Conservation (phyloP, 1,140 invertebrate species). For the Neomicropteryx cornuta region DNA sequence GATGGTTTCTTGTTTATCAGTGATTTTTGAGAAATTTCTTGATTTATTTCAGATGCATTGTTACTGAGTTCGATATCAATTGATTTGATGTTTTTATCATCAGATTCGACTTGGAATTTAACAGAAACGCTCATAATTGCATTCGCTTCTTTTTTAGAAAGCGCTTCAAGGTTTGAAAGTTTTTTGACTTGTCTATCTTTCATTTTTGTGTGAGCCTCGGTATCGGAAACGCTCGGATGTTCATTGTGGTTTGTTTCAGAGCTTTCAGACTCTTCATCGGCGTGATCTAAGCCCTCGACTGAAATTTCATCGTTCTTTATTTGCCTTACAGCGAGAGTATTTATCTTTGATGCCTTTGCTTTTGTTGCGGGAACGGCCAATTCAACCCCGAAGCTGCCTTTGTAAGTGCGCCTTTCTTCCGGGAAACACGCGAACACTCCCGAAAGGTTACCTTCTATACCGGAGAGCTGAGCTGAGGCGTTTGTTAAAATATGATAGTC, state of each 20-base stretch:
- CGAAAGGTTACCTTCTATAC: no score
- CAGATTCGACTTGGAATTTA: no score
- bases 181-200: no score
- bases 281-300: constrained; percentile 32
- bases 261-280: constrained; percentile 65
- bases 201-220: constrained; percentile 37
- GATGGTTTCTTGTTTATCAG: constrained; percentile 34
- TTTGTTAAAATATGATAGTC: no score
- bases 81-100: neutral
- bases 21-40: constrained; percentile 24
- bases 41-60: constrained; percentile 41
- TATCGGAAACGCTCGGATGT: constrained; percentile 35
- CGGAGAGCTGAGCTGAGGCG: no score
- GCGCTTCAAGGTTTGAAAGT: constrained; percentile 26
- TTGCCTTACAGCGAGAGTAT: constrained; percentile 45
- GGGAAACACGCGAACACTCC: constrained; percentile 30
- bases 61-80: constrained; percentile 40
- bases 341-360: constrained; percentile 68
- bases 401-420: constrained; percentile 35
- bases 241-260: constrained; percentile 62
- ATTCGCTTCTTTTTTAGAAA: constrained; percentile 24
- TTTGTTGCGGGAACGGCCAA: constrained; percentile 66
- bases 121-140: constrained; percentile 14
- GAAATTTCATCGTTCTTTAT: constrained; percentile 25
- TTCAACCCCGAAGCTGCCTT: constrained; percentile 47